phyloP scores from a whole-genome alignment of 2,888 invertebrate genomes.

The Autographa gamma region DNA sequence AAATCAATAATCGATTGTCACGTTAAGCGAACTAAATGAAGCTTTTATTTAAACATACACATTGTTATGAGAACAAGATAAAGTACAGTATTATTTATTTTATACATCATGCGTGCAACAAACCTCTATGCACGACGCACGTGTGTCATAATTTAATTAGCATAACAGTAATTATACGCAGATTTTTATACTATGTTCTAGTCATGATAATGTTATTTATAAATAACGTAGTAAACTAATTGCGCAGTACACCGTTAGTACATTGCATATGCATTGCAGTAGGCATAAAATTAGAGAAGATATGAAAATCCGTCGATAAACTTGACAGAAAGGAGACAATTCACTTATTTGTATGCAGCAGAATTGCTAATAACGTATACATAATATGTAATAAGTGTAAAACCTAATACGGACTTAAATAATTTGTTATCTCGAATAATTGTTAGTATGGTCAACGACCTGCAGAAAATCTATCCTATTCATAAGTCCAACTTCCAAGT shows the following conservation, averaged over 20 bases:
- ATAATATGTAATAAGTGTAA: neutral
- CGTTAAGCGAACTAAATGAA: too few species aligned
- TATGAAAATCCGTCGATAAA: too few species aligned
- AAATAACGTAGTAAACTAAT: conserved; percentile 19
- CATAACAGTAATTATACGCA: neutral
- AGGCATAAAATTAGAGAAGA: neutral
- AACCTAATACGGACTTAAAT: neutral
- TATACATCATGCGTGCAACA: neutral
- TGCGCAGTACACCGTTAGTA: conserved; percentile 23
- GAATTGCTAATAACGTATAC: too few species aligned
- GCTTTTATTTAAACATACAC: neutral
- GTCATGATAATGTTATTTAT: conserved; percentile 34
- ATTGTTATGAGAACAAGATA: neutral
- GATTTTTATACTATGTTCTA: conserved; percentile 1
- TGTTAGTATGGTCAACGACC: conserved; percentile 20
- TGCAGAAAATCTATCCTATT: conserved; percentile 5
- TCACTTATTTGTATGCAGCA: too few species aligned
- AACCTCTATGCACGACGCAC: neutral
- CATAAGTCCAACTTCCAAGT: conserved; percentile 6
- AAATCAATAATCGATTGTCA: too few species aligned
- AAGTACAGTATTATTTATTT: neutral
- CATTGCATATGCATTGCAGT: neutral
- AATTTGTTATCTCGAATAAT: conserved; percentile 1
- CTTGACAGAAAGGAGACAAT: too few species aligned
- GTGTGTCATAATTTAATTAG: neutral